Evolutionary conservation across 1,140 invertebrate species (phyloP), one percentile per base, ranked within the genome.

Genomic region (Penaeus japonicus): DNA sequence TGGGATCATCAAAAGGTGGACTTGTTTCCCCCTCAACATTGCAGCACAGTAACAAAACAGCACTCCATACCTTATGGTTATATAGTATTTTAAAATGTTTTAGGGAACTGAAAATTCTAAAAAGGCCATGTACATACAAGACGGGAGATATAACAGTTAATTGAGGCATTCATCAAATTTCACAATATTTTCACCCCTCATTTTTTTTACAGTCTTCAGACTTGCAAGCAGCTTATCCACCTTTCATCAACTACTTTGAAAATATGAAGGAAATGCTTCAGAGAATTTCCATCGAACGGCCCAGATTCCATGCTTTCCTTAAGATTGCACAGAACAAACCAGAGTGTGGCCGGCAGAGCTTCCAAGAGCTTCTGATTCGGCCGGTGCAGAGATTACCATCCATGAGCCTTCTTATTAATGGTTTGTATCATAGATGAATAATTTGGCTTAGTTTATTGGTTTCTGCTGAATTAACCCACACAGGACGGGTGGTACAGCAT

Each of bases 211-310:
- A 91, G 89, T 90, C 84, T 27, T 83, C 22, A 20, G 88, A 90
- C 78, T 84, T 89, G 73, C 89, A 82, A 80, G 90, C 85, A 93
- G 96, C 97, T 0, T 99, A 99, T 94, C 98, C 98, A 78, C 97
- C 98, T 10, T 99, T 98, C 93, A 96, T 99, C 18, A 99, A 99
- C 93, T 99, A 97, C 92, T 99, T 99, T 93, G 98, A 99, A 93
- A 97, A 97, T 92, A 97, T 97, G 92, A 99, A 99, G 93, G 96
- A 98, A 91, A 97, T 96, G 93, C 94, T 99, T 91, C 93, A 95
- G 89, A 95, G 96, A 91, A 99, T 97, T 94, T 97, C 98, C 93
- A 95, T 95, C 92, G 96, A 95, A 91, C 98, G 98, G 92, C 97
- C 97, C 32, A 94, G 97, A 92, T 99, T 99, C 94, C 97, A 99